Conservation (phyloP, 2,888 invertebrate genomes). For the Drosophila kuntzei region DNA sequence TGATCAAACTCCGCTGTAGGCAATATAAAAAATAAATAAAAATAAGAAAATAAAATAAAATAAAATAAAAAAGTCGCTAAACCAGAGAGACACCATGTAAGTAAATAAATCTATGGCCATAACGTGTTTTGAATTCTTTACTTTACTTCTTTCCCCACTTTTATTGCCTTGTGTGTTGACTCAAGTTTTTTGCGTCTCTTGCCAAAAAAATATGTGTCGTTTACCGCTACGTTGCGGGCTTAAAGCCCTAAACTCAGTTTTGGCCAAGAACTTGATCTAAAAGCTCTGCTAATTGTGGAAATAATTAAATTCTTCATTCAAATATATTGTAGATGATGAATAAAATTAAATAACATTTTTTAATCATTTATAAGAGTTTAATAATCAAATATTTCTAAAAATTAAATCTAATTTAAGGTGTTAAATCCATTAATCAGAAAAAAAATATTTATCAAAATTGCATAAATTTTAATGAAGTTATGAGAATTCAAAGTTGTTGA, state of each 20-base stretch:
- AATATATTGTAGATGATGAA: too few relatives aligned
- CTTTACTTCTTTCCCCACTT: slow-evolving; percentile 4
- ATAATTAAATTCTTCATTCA: too few relatives aligned
- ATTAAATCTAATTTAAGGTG: too few relatives aligned
- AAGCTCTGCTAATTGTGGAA: too few relatives aligned
- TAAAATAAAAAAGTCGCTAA: slow-evolving; percentile 11
- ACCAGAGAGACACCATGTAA: slow-evolving; percentile 24
- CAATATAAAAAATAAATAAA: slow-evolving; percentile 28
- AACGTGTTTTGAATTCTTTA: slow-evolving; percentile 66
- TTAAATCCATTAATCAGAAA: too few relatives aligned
- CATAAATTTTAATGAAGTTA: too few relatives aligned
- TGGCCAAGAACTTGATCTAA: slow-evolving; percentile 1
- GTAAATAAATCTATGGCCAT: slow-evolving; percentile 35
- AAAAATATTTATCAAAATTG: too few relatives aligned
- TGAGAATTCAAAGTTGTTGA: too few relatives aligned
- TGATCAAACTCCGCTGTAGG: slow-evolving; percentile 41
- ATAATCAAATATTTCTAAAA: too few relatives aligned
- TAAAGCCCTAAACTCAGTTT: slow-evolving; percentile 13
- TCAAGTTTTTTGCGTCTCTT: slow-evolving; percentile 46
- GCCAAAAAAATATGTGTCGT: slow-evolving; percentile 36
- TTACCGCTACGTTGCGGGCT: slow-evolving; percentile 29
- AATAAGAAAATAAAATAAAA: not conserved
- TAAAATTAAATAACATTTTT: too few relatives aligned
- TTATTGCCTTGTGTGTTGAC: slow-evolving; percentile 38
- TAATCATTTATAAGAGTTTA: too few relatives aligned